These are phyloP conservation scores for Cygnus olor DNA, from an alignment of 2,797 vertebrate genomes.

Conservation along the genomic window DNA sequence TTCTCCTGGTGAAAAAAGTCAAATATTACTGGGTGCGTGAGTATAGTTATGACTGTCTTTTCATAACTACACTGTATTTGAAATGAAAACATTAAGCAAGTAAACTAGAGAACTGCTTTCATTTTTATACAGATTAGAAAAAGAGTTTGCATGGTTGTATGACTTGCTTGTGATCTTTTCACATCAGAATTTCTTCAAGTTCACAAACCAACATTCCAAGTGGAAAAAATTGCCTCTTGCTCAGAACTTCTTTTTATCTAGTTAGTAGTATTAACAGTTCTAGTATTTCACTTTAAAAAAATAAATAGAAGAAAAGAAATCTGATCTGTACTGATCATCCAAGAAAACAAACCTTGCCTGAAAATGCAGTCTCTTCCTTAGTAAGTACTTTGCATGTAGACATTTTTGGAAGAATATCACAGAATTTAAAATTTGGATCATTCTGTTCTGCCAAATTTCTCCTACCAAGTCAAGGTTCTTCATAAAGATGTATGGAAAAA, in stretches of 20 bases:
- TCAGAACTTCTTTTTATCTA: background rate
- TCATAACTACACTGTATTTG: background rate
- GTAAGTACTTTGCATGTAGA: background rate
- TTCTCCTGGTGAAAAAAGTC: background rate
- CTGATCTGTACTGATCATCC: background rate
- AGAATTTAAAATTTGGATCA: background rate
- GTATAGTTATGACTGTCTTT: background rate
- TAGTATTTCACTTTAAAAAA: background rate
- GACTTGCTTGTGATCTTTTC: background rate
- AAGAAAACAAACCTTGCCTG: background rate
- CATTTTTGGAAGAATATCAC: background rate
- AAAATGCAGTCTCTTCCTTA: background rate
- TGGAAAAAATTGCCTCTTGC: background rate
- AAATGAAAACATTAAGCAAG: background rate
- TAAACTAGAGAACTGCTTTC: background rate
- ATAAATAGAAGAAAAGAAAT: background rate
- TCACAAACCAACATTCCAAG: background rate
- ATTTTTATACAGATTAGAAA: background rate
- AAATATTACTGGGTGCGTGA: background rate
- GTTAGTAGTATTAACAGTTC: background rate
- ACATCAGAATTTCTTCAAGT: background rate
- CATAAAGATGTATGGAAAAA: background rate
- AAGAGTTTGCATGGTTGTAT: background rate
- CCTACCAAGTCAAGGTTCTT: background rate
- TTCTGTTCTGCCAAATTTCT: background rate